Evolutionary conservation across 2,797 vertebrate species (phyloP).

Genomic region (Gallinago stenura): DNA sequence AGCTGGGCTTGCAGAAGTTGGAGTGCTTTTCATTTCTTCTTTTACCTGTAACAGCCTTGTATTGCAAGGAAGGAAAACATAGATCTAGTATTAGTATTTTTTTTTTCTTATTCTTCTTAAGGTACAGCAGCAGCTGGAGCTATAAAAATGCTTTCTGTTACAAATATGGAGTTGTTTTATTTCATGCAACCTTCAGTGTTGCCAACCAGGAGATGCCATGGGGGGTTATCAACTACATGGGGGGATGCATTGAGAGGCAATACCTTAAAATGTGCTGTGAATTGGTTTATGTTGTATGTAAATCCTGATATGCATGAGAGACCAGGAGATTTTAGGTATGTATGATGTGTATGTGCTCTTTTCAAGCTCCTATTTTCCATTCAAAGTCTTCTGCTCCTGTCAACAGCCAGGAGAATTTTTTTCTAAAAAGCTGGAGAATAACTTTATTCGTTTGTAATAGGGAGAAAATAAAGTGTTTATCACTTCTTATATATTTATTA

Average conservation of each 20-base stretch:
- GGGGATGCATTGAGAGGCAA: not conserved
- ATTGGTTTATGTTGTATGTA: not conserved
- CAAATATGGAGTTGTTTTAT: not conserved
- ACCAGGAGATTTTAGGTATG: not conserved
- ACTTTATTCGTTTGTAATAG: not conserved
- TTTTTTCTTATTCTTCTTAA: not conserved
- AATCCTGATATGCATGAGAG: not conserved
- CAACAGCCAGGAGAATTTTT: not conserved
- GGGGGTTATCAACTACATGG: not conserved
- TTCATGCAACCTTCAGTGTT: not conserved
- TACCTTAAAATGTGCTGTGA: not conserved
- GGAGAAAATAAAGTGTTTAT: not conserved
- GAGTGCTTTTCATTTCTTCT: not conserved
- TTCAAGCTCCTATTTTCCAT: not conserved
- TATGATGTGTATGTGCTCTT: not conserved
- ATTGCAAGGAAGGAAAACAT: not conserved
- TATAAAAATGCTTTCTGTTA: not conserved
- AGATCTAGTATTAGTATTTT: not conserved
- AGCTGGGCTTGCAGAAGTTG: not conserved
- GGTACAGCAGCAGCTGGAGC: not conserved
- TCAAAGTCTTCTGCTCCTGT: not conserved
- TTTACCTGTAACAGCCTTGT: not conserved
- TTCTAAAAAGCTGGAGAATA: not conserved
- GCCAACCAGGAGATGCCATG: not conserved
- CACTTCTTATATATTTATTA: not conserved